Evolutionary conservation across 2,113 vertebrate species (phyloP).

Genomic region (Megalops atlanticus): DNA sequence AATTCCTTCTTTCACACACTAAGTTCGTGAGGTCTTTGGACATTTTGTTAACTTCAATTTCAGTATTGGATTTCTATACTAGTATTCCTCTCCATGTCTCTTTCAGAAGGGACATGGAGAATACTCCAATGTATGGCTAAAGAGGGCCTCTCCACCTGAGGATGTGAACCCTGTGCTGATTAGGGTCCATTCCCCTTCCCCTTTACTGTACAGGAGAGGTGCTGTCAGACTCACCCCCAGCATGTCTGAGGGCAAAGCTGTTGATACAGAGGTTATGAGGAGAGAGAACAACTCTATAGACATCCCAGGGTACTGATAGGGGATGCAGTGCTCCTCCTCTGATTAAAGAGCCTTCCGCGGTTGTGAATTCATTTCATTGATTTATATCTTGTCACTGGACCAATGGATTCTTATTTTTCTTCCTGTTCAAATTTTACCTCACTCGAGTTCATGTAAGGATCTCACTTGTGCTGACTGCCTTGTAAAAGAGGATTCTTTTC

Average conservation of each 20-base stretch:
- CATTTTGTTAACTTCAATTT: too few species aligned
- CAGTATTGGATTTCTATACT: too few species aligned
- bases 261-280: conserved; percentile 21
- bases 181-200: too few species aligned
- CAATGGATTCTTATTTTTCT: conserved; percentile 31
- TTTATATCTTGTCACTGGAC: conserved; percentile 36
- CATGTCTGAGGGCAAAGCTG: conserved; percentile 9
- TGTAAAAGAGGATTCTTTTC: conserved; percentile 29
- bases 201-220: too few species aligned
- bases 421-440: conserved; percentile 16
- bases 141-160: too few species aligned
- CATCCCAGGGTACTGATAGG: conserved; percentile 26
- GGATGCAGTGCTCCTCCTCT: conserved; percentile 29
- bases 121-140: too few species aligned
- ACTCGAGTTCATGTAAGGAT: conserved; percentile 22
- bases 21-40: too few species aligned
- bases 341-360: conserved; percentile 40
- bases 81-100: background rate
- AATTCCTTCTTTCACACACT: too few species aligned
- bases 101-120: background rate
- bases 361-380: conserved; percentile 38
- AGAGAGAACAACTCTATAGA: conserved; percentile 36
- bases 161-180: too few species aligned
- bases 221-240: background rate
- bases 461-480: conserved; percentile 1